These are phyloP conservation scores for Pandemis cinnamomeana DNA, from an alignment of 2,888 invertebrate species.

Conservation along the genomic window DNA sequence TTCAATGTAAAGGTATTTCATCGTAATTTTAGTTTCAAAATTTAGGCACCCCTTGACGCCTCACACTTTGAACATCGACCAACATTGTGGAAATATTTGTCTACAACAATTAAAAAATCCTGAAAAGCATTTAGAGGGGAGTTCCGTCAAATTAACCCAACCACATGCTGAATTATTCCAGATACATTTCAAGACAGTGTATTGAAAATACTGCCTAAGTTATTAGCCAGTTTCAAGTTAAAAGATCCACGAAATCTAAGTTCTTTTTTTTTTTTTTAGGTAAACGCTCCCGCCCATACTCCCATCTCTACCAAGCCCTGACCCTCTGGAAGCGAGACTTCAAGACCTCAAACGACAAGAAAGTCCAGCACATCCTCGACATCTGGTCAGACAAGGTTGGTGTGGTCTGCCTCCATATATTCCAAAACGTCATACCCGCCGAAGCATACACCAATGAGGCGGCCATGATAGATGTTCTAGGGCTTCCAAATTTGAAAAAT, in stretches of 20 bases:
- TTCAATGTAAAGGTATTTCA: too few species aligned
- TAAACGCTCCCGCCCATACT: slow-evolving; percentile 93
- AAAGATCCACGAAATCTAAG: neutral
- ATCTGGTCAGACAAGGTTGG: slow-evolving; percentile 94
- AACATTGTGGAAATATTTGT: too few species aligned
- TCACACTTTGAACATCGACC: too few species aligned
- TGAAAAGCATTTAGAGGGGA: too few species aligned
- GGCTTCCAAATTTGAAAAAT: slow-evolving; percentile 90
- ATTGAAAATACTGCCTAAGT: too few species aligned
- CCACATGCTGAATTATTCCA: too few species aligned
- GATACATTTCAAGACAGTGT: too few species aligned
- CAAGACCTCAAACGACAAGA: slow-evolving; percentile 78
- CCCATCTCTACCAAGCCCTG: slow-evolving; percentile 96
- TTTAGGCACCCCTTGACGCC: too few species aligned
- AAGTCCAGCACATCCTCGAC: slow-evolving; percentile 91
- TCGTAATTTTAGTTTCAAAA: too few species aligned
- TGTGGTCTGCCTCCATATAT: slow-evolving; percentile 95
- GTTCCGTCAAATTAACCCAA: too few species aligned
- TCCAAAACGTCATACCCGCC: slow-evolving; percentile 94
- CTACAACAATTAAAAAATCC: too few species aligned
- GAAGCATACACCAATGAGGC: slow-evolving; percentile 98
- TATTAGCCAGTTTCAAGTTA: too few species aligned
- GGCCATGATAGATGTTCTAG: slow-evolving; percentile 95
- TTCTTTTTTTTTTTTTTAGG: slow-evolving; percentile 55
- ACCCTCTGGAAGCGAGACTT: slow-evolving; percentile 84